Evolutionary conservation across 2,113 vertebrate genomes (phyloP).

Genomic region (Mola mola): DNA sequence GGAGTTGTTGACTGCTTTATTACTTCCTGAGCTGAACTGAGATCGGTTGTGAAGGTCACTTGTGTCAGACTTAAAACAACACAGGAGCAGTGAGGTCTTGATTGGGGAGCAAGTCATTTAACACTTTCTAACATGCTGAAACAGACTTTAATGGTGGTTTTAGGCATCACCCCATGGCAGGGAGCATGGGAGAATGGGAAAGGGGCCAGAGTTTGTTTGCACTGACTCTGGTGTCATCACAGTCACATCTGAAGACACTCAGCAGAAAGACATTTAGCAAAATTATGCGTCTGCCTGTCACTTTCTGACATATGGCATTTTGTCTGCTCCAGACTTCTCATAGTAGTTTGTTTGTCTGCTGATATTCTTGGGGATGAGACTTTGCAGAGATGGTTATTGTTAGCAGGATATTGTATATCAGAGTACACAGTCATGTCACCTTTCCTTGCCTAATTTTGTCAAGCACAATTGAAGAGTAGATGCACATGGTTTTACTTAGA

Average conservation of each 20-base stretch:
- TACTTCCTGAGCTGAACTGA: slow-evolving; percentile 55
- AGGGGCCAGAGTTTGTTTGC: slow-evolving; percentile 53
- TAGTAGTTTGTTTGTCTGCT: slow-evolving; percentile 7
- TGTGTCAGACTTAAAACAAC: slow-evolving; percentile 54
- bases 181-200: slow-evolving; percentile 61
- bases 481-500: not conserved
- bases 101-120: slow-evolving; percentile 41
- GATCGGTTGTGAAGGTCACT: slow-evolving; percentile 47
- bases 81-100: slow-evolving; percentile 34
- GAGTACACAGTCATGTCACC: slow-evolving; percentile 4
- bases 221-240: slow-evolving; percentile 36
- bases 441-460: not conserved
- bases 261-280: slow-evolving; percentile 16
- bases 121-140: slow-evolving; percentile 41
- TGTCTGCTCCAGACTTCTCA: not conserved
- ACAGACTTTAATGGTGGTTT: slow-evolving; percentile 6
- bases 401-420: slow-evolving; percentile 3
- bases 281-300: slow-evolving; percentile 34
- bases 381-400: slow-evolving; percentile 11
- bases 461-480: not conserved
- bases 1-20: slow-evolving; percentile 64
- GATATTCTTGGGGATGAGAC: slow-evolving; percentile 6
- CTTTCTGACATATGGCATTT: slow-evolving; percentile 21
- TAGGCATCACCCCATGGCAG: slow-evolving; percentile 17
- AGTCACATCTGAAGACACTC: slow-evolving; percentile 5